phyloP scores from a whole-genome alignment of 2,888 invertebrate genomes.

The Melanostoma scalare region DNA sequence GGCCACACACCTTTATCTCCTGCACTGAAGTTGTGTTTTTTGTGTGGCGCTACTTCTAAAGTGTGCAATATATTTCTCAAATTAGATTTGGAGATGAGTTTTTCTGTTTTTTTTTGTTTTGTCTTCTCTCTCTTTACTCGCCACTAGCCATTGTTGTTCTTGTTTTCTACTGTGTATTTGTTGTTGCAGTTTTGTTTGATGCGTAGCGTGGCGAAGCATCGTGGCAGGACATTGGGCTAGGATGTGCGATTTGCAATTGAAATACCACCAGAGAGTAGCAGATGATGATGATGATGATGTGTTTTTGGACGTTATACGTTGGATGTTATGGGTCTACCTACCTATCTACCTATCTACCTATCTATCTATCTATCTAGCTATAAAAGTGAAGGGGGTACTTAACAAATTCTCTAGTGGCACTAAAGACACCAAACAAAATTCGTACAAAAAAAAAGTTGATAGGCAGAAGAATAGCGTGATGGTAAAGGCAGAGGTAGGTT shows the following conservation, averaged over 20 bases:
- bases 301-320: slow-evolving; percentile 23
- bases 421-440: slow-evolving; percentile 72
- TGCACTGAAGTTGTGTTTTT: slow-evolving; percentile 2
- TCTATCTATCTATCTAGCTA: slow-evolving; percentile 28
- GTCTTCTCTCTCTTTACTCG: not conserved
- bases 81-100: slow-evolving; percentile 61
- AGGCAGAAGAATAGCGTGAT: not conserved
- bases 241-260: slow-evolving; percentile 55
- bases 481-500: slow-evolving; percentile 5
- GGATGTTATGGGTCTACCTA: slow-evolving; percentile 16
- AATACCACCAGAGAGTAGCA: slow-evolving; percentile 35
- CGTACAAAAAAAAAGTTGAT: slow-evolving; percentile 7
- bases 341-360: not conserved
- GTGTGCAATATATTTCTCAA: slow-evolving; percentile 70
- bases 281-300: slow-evolving; percentile 48
- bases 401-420: slow-evolving; percentile 71
- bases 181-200: slow-evolving; percentile 36
- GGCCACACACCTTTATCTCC: slow-evolving; percentile 74
- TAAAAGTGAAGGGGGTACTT: slow-evolving; percentile 60
- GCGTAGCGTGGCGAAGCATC: slow-evolving; percentile 11
- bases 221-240: slow-evolving; percentile 53
- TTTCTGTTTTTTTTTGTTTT: slow-evolving; percentile 14
- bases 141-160: not conserved
- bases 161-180: not conserved
- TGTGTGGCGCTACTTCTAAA: slow-evolving; percentile 32